These are phyloP conservation scores for Hecatera dysodea DNA, from an alignment of 2,888 invertebrate species.

Conservation along the genomic window DNA sequence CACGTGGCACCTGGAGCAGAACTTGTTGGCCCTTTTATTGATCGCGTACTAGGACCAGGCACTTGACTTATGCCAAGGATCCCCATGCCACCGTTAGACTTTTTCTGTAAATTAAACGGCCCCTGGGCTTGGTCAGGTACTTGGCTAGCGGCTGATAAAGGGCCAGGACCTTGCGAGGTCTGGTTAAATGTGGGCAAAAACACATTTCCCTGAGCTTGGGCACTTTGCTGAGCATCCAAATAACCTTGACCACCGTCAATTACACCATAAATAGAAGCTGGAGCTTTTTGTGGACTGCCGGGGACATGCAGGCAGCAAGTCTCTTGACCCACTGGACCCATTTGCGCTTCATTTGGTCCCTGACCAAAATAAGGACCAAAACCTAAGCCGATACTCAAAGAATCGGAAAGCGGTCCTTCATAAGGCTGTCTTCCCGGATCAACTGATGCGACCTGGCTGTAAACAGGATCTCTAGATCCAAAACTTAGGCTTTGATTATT, in stretches of 20 bases:
- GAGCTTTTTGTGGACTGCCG: conserved; percentile 2
- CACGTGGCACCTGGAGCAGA: neutral
- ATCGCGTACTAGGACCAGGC: conserved; percentile 30
- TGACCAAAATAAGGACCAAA: neutral
- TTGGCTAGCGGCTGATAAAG: conserved; percentile 25
- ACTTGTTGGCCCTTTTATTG: neutral
- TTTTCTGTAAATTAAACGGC: conserved; percentile 15
- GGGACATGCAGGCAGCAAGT: neutral
- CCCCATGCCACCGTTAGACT: conserved; percentile 28
- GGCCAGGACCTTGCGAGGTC: conserved; percentile 9
- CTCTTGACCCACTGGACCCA: neutral
- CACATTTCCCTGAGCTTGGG: neutral
- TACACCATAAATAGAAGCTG: conserved; percentile 16
- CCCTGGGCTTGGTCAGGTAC: neutral
- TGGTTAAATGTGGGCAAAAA: conserved; percentile 28
- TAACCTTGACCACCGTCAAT: conserved; percentile 8
- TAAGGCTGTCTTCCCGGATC: neutral
- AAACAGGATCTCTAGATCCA: neutral
- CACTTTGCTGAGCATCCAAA: neutral
- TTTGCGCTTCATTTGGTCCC: neutral
- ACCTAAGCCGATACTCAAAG: neutral
- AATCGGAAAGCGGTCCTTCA: neutral
- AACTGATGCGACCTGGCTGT: neutral
- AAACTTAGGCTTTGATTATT: conserved; percentile 10
- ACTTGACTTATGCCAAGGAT: conserved; percentile 41